Evolutionary conservation across 2,797 vertebrate species (phyloP).

Genomic region (Spondyliosoma cantharus): DNA sequence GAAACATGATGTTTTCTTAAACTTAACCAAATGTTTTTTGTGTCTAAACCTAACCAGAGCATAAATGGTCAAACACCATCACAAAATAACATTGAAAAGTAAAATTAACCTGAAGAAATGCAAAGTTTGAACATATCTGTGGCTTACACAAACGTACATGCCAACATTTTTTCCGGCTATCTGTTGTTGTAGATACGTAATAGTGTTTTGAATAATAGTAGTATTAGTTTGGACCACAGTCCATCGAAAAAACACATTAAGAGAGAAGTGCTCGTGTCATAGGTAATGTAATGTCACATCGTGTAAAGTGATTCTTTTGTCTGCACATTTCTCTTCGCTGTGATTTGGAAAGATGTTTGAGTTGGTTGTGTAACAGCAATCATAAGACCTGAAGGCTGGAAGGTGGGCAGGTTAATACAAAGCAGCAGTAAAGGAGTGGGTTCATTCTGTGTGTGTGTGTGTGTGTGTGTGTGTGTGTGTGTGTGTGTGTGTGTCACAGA

Average conservation of each 20-base stretch:
- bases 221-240: neutral
- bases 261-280: neutral
- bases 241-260: neutral
- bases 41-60: too few relatives aligned
- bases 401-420: conserved; percentile 22
- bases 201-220: neutral
- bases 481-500: conserved; percentile 78
- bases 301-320: neutral
- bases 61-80: too few relatives aligned
- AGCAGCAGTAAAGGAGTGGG: conserved; percentile 18
- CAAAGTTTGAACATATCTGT: too few relatives aligned
- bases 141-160: too few relatives aligned
- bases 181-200: neutral
- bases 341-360: conserved; percentile 43
- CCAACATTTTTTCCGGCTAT: too few relatives aligned
- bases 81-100: too few relatives aligned
- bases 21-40: too few relatives aligned
- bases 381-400: conserved; percentile 23
- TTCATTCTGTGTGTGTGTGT: conserved; percentile 13
- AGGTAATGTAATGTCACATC: neutral
- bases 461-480: neutral
- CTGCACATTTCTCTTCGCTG: conserved; percentile 9
- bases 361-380: conserved; percentile 45
- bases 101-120: too few relatives aligned
- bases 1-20: too few relatives aligned